A percentile compares a stretch with the other conserved stretches of the same genome.
Conservation (phyloP, 1,140 invertebrate species). For the Drosophila lini region DNA sequence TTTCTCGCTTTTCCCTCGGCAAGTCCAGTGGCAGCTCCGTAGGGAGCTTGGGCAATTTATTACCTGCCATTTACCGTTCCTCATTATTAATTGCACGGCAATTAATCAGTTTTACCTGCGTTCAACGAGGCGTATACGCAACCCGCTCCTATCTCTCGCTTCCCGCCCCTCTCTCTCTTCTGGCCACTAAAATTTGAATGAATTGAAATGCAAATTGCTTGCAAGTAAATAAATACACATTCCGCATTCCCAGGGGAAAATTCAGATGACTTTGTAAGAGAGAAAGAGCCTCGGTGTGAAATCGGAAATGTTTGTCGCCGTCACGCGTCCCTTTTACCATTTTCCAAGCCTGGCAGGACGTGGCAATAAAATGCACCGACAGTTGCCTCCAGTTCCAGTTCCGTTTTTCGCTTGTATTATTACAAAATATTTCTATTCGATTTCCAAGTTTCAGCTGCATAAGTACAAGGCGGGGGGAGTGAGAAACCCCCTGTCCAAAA, state of each 20-base stretch:
- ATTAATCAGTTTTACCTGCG: conserved; percentile 79
- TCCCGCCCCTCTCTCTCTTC: background rate
- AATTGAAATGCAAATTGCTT: conserved; percentile 71
- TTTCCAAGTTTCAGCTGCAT: conserved; percentile 60
- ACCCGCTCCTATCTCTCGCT: background rate
- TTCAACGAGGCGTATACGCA: conserved; percentile 73
- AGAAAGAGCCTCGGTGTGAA: conserved; percentile 53
- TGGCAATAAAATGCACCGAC: conserved; percentile 73
- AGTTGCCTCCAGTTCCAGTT: conserved; percentile 41
- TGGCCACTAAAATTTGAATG: conserved; percentile 57
- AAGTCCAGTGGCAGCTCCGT: conserved; percentile 14
- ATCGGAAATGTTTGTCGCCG: conserved; percentile 69
- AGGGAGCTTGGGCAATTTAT: conserved; percentile 63
- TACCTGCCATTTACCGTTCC: conserved; percentile 79
- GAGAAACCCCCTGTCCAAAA: background rate
- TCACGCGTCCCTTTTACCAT: conserved; percentile 21
- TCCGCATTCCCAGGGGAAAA: conserved; percentile 45
- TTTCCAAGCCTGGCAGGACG: conserved; percentile 36
- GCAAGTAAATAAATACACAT: conserved; percentile 56
- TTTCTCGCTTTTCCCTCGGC: background rate
- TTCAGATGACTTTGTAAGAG: conserved; percentile 29
- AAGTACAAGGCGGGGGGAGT: background rate
- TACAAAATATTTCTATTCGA: conserved; percentile 59
- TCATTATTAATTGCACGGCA: conserved; percentile 77
- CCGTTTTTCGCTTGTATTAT: conserved; percentile 48